phyloP scores from a whole-genome alignment of 1,140 invertebrate species.

The Oedothorax gibbosus region DNA sequence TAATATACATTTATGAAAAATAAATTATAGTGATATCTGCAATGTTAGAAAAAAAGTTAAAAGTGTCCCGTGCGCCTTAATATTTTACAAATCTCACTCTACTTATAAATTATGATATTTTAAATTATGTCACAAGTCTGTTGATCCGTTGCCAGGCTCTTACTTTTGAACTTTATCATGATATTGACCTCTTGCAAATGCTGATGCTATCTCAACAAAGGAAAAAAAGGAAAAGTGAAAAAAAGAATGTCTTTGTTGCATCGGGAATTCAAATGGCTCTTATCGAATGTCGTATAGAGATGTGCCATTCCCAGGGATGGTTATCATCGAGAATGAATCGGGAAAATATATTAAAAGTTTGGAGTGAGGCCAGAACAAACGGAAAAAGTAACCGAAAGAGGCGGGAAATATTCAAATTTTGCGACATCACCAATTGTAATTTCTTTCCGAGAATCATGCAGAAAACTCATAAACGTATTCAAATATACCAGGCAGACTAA shows the following conservation, averaged over 20 bases:
- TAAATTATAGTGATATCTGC: too few species aligned
- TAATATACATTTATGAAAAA: too few species aligned
- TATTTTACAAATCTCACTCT: too few species aligned
- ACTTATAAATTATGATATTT: too few species aligned
- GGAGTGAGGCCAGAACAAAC: constrained; percentile 44
- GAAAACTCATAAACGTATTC: not conserved
- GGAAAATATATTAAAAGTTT: constrained; percentile 19
- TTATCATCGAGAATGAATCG: constrained; percentile 1
- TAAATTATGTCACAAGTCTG: too few species aligned
- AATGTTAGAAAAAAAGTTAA: too few species aligned
- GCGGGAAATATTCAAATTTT: constrained; percentile 37
- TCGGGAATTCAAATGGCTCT: constrained; percentile 27
- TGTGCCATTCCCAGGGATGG: constrained; percentile 16
- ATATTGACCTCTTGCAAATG: not conserved
- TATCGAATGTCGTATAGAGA: constrained; percentile 38
- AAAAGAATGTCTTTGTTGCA: not conserved
- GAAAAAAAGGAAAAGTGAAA: not conserved
- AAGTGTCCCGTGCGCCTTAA: too few species aligned
- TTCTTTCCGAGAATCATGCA: not conserved
- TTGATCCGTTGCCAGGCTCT: constrained; percentile 4
- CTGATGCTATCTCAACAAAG: not conserved
- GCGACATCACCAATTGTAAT: not conserved
- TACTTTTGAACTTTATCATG: not conserved
- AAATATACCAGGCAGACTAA: constrained; percentile 14
- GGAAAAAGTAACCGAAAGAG: constrained; percentile 27